Evolutionary conservation across 2,113 vertebrate genomes (phyloP), one percentile per base, ranked within the genome.

Genomic region (Gadus macrocephalus): DNA sequence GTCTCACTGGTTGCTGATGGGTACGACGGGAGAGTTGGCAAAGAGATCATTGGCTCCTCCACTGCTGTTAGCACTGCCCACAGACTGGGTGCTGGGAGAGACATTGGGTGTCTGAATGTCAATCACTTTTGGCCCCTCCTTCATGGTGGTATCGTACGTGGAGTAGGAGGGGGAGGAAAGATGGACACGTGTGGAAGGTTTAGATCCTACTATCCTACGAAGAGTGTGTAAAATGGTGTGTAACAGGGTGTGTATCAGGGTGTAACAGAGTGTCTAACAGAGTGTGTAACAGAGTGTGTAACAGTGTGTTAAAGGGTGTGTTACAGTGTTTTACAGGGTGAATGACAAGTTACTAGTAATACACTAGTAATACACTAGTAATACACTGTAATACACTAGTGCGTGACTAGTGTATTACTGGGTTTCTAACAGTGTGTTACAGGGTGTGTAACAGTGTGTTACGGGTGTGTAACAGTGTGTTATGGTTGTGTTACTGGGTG

Each of bases 41-140:
- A 95, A 95, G 53, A 95, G 88, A 73, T 96, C 95, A 53, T 92
- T 88, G 81, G 91, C 89, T 72, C 88, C 86, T 67, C 91, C 90
- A 17, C 87, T 92, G 81, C 90, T 90, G 80, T 93, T 94, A 84
- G 92, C 91, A 75, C 94, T 96, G 83, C 93, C 94, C 86, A 93
- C 94, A 67, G 95, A 95, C 86, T 95, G 94, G 83, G 92, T 89
- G 86, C 94, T 93, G 79, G 95, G 95, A 15, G 94, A 97, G 66
- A 89, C 93, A 56, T 92, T 94, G 62, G 93, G 94, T 80, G 92
- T 93, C 91, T 91, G 94, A 77, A 94, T 91, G 74, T 93, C 92
- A 27, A 94, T 92, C 83, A 93, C 93, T 87, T 93, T 93, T 61
- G 94, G 90, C 78, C 93, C 88, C 49, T 95, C 94, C 60, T 94